Conservation (phyloP, 2,888 invertebrate genomes). For the Drosophila maculinotata region DNA sequence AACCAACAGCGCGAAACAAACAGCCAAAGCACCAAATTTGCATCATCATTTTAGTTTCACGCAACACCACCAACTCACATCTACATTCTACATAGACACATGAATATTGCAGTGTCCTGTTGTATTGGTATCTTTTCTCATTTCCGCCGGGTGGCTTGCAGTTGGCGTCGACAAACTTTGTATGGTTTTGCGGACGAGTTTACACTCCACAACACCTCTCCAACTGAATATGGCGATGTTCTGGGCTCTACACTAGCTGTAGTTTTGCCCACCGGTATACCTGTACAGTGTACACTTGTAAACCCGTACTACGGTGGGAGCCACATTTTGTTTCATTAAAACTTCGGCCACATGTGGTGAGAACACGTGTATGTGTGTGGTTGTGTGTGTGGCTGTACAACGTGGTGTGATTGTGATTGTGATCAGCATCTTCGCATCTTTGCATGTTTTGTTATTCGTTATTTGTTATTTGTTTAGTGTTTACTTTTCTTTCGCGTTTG, state of each 20-base stretch:
- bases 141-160: constrained; percentile 62
- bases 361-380: constrained; percentile 10
- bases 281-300: constrained; percentile 17
- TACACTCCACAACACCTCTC: constrained; percentile 63
- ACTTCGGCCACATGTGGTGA: constrained; percentile 64
- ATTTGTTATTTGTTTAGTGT: constrained; percentile 69
- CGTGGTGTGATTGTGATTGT: constrained; percentile 36
- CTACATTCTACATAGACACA: constrained; percentile 4
- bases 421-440: constrained; percentile 69
- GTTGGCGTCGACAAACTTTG: constrained; percentile 52
- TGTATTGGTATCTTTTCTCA: constrained; percentile 61
- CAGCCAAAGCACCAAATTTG: constrained; percentile 38
- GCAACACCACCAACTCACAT: constrained; percentile 17
- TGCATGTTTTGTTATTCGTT: constrained; percentile 67
- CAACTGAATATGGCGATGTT: constrained; percentile 37
- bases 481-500: constrained; percentile 32
- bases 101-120: constrained; percentile 15
- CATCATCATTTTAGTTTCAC: constrained; percentile 60
- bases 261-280: constrained; percentile 1
- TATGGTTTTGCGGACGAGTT: constrained; percentile 63
- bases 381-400: constrained; percentile 14
- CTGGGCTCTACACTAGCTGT: constrained; percentile 24
- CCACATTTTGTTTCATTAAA: constrained; percentile 77
- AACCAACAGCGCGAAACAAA: background rate
- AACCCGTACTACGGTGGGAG: constrained; percentile 19